These are phyloP conservation scores for Tauraco erythrolophus DNA, from an alignment of 2,113 vertebrate genomes.

Conservation along the genomic window DNA sequence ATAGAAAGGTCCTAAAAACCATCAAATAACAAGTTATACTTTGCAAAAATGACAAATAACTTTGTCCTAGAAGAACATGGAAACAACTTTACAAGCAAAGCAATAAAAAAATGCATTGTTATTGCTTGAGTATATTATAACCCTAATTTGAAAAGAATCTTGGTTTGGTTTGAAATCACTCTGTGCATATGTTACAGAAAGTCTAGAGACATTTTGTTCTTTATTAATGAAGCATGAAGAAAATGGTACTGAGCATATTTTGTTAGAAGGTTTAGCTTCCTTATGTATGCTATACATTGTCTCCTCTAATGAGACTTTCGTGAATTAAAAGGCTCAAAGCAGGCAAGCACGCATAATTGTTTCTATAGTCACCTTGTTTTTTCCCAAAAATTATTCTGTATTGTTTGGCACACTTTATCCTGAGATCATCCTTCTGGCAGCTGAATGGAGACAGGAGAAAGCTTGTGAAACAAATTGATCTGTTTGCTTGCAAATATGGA, in stretches of 20 bases:
- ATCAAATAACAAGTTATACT: constrained; percentile 51
- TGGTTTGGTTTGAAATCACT: constrained; percentile 59
- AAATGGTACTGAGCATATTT: constrained; percentile 1
- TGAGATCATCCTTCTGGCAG: not conserved
- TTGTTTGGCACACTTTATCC: not conserved
- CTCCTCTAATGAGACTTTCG: not conserved
- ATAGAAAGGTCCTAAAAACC: constrained; percentile 46
- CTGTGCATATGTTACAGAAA: constrained; percentile 64
- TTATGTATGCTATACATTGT: not conserved
- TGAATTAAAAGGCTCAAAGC: not conserved
- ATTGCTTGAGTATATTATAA: constrained; percentile 58
- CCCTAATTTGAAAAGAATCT: constrained; percentile 51
- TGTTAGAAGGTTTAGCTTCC: not conserved
- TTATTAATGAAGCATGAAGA: constrained; percentile 69
- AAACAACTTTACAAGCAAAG: constrained; percentile 52
- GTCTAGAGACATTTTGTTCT: constrained; percentile 58
- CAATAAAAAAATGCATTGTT: constrained; percentile 57
- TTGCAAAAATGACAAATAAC: constrained; percentile 61
- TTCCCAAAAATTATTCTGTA: not conserved
- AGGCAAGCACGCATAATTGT: not conserved
- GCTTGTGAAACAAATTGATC: not conserved
- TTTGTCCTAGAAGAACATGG: constrained; percentile 52
- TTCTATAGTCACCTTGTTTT: not conserved
- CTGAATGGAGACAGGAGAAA: not conserved
- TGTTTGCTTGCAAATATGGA: not conserved